phyloP scores from a whole-genome alignment of 1,140 invertebrate genomes.

The Bombus huntii region DNA sequence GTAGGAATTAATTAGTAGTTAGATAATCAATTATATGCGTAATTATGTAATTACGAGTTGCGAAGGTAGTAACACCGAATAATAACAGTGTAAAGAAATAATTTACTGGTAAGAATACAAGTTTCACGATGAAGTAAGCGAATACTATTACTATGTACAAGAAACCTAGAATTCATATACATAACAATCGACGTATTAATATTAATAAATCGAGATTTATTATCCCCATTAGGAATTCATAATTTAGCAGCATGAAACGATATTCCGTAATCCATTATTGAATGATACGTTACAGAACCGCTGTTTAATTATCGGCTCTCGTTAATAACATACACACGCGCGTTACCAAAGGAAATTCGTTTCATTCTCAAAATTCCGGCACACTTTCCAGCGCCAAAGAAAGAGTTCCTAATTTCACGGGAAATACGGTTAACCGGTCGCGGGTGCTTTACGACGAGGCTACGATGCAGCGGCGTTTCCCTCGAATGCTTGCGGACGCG shows the following conservation, averaged over 20 bases:
- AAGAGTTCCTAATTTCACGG: conserved; percentile 30
- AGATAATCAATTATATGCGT: too few relatives aligned
- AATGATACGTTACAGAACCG: too few relatives aligned
- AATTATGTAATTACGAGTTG: too few relatives aligned
- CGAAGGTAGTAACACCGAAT: too few relatives aligned
- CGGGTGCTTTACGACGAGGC: not conserved
- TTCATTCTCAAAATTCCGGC: not conserved
- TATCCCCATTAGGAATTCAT: not conserved
- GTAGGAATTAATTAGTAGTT: not conserved
- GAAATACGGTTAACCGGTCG: conserved; percentile 27
- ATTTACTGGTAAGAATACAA: too few relatives aligned
- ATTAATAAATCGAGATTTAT: too few relatives aligned
- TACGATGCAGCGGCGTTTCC: conserved; percentile 1
- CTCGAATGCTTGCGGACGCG: not conserved
- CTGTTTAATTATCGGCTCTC: too few relatives aligned
- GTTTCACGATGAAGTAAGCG: rapidly evolving
- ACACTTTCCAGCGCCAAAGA: not conserved
- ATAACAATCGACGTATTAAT: too few relatives aligned
- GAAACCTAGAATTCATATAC: not conserved
- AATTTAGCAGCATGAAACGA: not conserved
- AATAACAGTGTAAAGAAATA: too few relatives aligned
- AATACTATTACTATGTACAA: too few relatives aligned
- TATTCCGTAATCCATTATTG: too few relatives aligned
- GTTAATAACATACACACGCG: not conserved
- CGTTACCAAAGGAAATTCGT: not conserved